These are phyloP conservation scores for Aspidiotus destructor DNA, from an alignment of 2,888 invertebrate genomes.

Conservation along the genomic window DNA sequence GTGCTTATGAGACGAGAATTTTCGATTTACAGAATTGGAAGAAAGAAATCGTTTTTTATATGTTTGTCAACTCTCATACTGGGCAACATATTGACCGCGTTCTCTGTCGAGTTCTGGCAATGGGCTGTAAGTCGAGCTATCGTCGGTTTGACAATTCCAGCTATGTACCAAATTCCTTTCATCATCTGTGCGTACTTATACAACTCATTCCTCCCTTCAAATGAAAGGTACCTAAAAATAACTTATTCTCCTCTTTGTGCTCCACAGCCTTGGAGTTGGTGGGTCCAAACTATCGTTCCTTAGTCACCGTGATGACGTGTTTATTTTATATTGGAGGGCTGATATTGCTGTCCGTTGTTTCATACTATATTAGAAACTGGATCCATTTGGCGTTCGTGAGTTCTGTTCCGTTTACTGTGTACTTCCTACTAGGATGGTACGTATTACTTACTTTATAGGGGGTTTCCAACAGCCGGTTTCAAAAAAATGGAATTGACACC, in stretches of 20 bases:
- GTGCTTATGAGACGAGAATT: neutral
- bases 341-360: constrained; percentile 71
- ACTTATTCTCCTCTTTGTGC: too few species aligned
- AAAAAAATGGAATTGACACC: neutral
- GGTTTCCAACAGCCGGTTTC: neutral
- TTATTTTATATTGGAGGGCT: constrained; percentile 81
- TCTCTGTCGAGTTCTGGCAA: constrained; percentile 66
- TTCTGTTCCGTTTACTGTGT: constrained; percentile 72
- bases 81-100: constrained; percentile 70
- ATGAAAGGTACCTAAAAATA: too few species aligned
- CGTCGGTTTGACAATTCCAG: constrained; percentile 85
- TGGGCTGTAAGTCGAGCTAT: constrained; percentile 72
- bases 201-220: neutral
- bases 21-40: constrained; percentile 55
- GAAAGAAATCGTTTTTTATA: constrained; percentile 74
- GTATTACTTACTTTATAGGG: constrained; percentile 37
- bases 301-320: constrained; percentile 85
- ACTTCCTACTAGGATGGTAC: constrained; percentile 71
- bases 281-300: constrained; percentile 81
- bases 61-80: constrained; percentile 70
- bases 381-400: constrained; percentile 66
- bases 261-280: constrained; percentile 76
- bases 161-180: constrained; percentile 88
- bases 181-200: constrained; percentile 67
- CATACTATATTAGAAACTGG: constrained; percentile 78